Conservation (phyloP, 2,113 vertebrate genomes). For the Glaucomys volans region DNA sequence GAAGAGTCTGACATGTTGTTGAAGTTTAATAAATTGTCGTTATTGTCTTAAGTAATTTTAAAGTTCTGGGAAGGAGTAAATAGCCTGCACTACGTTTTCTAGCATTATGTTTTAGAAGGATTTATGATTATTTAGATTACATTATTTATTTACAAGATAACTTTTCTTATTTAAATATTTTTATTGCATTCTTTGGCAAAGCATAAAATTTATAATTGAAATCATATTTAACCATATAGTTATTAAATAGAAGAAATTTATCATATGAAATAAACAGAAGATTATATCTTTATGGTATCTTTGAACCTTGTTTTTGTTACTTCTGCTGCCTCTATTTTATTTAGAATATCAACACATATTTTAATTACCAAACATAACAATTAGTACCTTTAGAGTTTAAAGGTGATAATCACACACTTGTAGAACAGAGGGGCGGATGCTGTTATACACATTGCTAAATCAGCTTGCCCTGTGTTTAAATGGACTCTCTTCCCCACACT, state of each 20-base stretch:
- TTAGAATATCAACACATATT: neutral
- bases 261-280: neutral
- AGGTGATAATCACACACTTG: neutral
- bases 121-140: neutral
- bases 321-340: neutral
- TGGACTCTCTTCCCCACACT: neutral
- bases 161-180: neutral
- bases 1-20: neutral
- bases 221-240: neutral
- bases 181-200: neutral
- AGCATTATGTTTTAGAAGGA: neutral
- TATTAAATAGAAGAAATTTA: slow-evolving; percentile 18
- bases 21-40: neutral
- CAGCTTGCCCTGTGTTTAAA: neutral
- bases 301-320: neutral
- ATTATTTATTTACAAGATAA: neutral
- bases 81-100: neutral
- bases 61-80: neutral
- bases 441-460: neutral
- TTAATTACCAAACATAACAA: neutral
- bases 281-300: neutral
- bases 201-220: neutral
- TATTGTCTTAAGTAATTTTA: neutral
- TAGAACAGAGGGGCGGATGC: neutral
- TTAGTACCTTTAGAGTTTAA: neutral